These are phyloP conservation scores for Tetramorium simillimum DNA, from an alignment of 1,140 invertebrate genomes.

Conservation along the genomic window DNA sequence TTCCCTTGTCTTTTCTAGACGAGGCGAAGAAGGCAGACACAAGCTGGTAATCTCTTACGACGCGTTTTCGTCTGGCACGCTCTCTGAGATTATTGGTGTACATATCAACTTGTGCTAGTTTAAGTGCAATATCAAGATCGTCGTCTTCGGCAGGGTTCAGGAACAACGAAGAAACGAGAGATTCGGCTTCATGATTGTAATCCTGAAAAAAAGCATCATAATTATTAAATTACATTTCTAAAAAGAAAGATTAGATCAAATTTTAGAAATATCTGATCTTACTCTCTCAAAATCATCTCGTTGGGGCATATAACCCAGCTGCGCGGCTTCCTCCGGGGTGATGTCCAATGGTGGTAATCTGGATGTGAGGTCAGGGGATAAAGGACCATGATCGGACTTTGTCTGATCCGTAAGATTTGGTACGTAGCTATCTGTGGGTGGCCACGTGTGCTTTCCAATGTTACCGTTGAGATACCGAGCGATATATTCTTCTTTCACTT, in stretches of 20 bases:
- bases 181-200: constrained; percentile 96
- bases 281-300: constrained; percentile 98
- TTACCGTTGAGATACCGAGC: constrained; percentile 95
- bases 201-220: constrained; percentile 87
- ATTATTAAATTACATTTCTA: constrained; percentile 23
- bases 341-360: constrained; percentile 92
- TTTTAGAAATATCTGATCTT: constrained; percentile 63
- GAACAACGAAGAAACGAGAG: constrained; percentile 93
- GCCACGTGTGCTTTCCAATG: constrained; percentile 95
- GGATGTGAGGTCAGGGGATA: constrained; percentile 91
- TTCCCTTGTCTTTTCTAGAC: constrained; percentile 85
- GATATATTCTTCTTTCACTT: constrained; percentile 97
- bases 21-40: constrained; percentile 91
- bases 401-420: constrained; percentile 91
- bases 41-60: constrained; percentile 94
- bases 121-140: constrained; percentile 92
- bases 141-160: constrained; percentile 93
- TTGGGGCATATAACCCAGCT: constrained; percentile 98
- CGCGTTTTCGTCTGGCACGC: constrained; percentile 93
- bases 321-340: constrained; percentile 92
- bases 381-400: constrained; percentile 91
- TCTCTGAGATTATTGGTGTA: constrained; percentile 94
- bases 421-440: constrained; percentile 88
- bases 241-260: constrained; percentile 34
- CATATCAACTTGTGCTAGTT: constrained; percentile 92